phyloP scores from a whole-genome alignment of 2,888 invertebrate species.

The Stratiomys singularior region DNA sequence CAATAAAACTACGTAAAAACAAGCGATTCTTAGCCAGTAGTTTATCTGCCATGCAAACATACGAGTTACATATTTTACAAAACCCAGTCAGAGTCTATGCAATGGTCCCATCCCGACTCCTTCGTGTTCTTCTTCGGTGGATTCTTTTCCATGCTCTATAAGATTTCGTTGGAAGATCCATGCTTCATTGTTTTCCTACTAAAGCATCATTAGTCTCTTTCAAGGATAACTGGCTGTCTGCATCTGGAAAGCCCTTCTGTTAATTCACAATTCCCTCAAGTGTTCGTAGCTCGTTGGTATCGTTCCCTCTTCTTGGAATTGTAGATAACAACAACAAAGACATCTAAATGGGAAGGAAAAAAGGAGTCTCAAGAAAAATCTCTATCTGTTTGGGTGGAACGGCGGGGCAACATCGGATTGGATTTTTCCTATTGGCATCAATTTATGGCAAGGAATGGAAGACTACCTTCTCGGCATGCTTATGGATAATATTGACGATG shows the following conservation, averaged over 20 bases:
- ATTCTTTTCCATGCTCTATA: constrained; percentile 30
- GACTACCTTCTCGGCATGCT: background rate
- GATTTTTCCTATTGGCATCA: background rate
- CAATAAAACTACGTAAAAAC: background rate
- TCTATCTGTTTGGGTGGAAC: background rate
- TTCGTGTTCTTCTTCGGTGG: background rate
- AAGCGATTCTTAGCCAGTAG: constrained; percentile 6
- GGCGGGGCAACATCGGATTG: no score
- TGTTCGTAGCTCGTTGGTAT: background rate
- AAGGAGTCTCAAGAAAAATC: background rate
- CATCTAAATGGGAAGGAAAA: background rate
- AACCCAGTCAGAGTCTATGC: background rate
- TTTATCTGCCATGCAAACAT: background rate
- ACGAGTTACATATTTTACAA: background rate
- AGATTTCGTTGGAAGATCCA: constrained; percentile 7
- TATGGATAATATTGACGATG: constrained; percentile 39
- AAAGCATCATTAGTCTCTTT: constrained; percentile 55
- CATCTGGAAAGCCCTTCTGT: constrained; percentile 39
- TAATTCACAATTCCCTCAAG: constrained; percentile 36
- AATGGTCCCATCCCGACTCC: background rate
- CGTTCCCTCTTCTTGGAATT: background rate
- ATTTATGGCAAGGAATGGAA: background rate
- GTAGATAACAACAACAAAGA: background rate
- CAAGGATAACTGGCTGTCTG: constrained; percentile 54
- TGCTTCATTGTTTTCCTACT: constrained; percentile 48